These are phyloP conservation scores for Indicator maculatus DNA, from an alignment of 2,113 vertebrate genomes.

Conservation along the genomic window DNA sequence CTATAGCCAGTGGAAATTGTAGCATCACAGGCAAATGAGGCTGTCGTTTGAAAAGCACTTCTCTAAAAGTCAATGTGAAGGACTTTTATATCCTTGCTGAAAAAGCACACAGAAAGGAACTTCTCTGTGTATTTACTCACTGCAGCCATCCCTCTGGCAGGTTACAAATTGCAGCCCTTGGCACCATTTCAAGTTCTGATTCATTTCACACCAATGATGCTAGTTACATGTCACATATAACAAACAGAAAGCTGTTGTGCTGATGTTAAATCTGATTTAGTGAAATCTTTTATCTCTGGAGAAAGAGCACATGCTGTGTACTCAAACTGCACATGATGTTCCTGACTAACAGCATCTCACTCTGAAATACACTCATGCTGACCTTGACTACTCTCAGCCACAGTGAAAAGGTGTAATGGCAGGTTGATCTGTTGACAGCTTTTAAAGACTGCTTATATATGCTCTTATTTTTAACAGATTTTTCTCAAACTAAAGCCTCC, in stretches of 20 bases:
- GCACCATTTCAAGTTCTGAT: neutral
- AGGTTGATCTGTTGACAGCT: neutral
- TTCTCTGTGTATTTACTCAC: neutral
- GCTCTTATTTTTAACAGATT: conserved; percentile 26
- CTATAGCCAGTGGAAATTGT: neutral
- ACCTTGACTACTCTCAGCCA: neutral
- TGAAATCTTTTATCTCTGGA: neutral
- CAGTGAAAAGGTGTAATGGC: neutral
- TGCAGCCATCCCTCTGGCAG: neutral
- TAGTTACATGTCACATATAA: neutral
- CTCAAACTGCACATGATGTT: neutral
- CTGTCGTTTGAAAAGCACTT: neutral
- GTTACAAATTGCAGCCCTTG: neutral
- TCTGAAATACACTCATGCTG: neutral
- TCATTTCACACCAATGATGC: neutral
- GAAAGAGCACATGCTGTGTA: neutral
- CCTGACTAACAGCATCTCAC: neutral
- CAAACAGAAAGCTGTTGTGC: neutral
- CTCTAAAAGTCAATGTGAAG: neutral
- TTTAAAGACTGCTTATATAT: neutral
- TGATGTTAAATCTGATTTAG: neutral
- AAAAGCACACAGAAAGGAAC: neutral
- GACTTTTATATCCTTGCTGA: neutral
- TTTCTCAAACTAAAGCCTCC: neutral
- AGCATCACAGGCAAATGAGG: neutral